A percentile compares a stretch with the other conserved stretches of the same genome.
phyloP scores from a whole-genome alignment of 2,888 invertebrate species.

The Lasioglossum marginatum region DNA sequence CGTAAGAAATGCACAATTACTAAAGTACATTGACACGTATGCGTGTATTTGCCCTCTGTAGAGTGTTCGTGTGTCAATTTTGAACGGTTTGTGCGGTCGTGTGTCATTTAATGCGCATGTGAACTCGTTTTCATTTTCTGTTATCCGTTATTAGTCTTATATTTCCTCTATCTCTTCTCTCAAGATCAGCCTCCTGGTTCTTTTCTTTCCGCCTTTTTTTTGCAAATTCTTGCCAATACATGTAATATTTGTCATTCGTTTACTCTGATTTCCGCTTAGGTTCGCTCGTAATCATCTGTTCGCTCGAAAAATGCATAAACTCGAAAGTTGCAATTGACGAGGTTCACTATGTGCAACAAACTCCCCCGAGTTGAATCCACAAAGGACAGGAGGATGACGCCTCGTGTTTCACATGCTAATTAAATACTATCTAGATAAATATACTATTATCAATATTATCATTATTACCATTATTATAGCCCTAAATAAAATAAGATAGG shows the following conservation, averaged over 20 bases:
- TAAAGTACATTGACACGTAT: constrained; percentile 44
- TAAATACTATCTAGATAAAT: constrained; percentile 62
- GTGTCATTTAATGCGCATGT: constrained; percentile 68
- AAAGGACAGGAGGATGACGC: constrained; percentile 54
- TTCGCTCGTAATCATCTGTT: constrained; percentile 30
- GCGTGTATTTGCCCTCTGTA: constrained; percentile 32
- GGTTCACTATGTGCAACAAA: constrained; percentile 70
- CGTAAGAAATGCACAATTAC: constrained; percentile 72
- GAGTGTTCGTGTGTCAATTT: constrained; percentile 46
- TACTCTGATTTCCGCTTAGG: constrained; percentile 30
- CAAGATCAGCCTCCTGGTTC: constrained; percentile 10
- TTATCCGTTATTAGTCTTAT: constrained; percentile 27
- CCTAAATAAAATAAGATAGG: constrained; percentile 59
- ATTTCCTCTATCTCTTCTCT: constrained; percentile 22
- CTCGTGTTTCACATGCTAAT: constrained; percentile 66
- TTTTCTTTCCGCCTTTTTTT: background rate
- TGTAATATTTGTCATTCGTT: constrained; percentile 11
- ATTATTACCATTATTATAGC: constrained; percentile 29
- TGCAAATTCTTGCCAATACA: constrained; percentile 4
- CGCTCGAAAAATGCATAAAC: constrained; percentile 69
- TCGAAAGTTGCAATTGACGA: constrained; percentile 71
- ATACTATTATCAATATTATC: constrained; percentile 29
- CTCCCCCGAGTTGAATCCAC: constrained; percentile 82
- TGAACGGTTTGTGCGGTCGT: constrained; percentile 68
- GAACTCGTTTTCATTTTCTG: constrained; percentile 59